A percentile compares a stretch with the other conserved stretches of the same genome.
phyloP scores from a whole-genome alignment of 1,140 invertebrate genomes.

The Campoletis sonorensis region DNA sequence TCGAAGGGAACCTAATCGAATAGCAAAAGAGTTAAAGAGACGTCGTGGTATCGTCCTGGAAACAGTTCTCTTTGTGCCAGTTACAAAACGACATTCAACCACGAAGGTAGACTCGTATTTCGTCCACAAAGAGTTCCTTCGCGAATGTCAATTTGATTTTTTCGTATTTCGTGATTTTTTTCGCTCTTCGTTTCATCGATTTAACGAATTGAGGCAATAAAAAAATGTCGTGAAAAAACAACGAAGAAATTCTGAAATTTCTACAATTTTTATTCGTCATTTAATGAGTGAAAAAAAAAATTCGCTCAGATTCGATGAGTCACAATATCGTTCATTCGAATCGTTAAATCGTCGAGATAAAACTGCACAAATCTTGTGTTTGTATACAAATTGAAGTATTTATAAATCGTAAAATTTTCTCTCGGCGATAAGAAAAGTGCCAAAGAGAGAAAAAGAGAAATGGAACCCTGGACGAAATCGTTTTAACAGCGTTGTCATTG shows the following conservation, averaged over 20 bases:
- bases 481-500: slow-evolving; percentile 10
- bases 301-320: too few relatives aligned
- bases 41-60: neutral
- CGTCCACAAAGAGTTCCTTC: too few relatives aligned
- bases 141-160: too few relatives aligned
- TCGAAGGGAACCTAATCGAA: slow-evolving; percentile 1
- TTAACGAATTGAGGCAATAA: neutral
- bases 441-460: neutral
- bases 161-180: neutral
- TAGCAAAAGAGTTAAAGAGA: neutral
- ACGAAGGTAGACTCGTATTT: neutral
- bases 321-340: too few relatives aligned
- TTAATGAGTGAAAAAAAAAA: too few relatives aligned
- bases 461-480: neutral
- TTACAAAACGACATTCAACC: slow-evolving; percentile 2
- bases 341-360: too few relatives aligned
- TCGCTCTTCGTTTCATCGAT: neutral
- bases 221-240: neutral
- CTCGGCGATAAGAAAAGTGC: neutral
- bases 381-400: too few relatives aligned
- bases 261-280: too few relatives aligned
- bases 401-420: too few relatives aligned
- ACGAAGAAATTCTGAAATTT: neutral
- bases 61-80: neutral
- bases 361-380: too few relatives aligned